Conservation (phyloP, 1,140 invertebrate genomes). For the Drosophila kohkoa region DNA sequence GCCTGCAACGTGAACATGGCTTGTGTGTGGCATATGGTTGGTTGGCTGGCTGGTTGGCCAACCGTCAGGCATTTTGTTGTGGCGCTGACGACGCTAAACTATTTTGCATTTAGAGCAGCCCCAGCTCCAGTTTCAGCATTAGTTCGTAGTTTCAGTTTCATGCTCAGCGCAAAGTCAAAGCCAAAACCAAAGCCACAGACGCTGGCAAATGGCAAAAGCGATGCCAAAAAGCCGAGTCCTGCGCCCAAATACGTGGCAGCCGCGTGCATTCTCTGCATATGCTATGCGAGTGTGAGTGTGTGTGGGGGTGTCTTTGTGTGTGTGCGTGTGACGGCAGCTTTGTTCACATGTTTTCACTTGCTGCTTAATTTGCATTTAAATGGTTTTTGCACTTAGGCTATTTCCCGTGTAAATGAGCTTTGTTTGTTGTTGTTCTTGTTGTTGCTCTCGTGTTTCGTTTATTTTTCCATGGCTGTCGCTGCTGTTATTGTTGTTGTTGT, state of each 20-base stretch:
- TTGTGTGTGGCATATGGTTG: neutral
- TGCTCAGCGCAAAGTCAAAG: constrained; percentile 29
- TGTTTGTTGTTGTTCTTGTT: constrained; percentile 51
- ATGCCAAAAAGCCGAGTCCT: constrained; percentile 24
- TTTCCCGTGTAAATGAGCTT: constrained; percentile 84
- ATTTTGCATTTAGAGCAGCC: constrained; percentile 77
- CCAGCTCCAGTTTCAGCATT: constrained; percentile 15
- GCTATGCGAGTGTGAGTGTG: constrained; percentile 5
- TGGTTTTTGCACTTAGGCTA: constrained; percentile 84
- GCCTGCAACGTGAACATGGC: neutral
- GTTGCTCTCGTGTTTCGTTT: constrained; percentile 8
- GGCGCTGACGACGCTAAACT: constrained; percentile 63
- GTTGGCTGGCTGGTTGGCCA: neutral
- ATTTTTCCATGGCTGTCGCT: neutral
- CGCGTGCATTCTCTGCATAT: constrained; percentile 46
- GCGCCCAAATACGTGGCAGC: constrained; percentile 38
- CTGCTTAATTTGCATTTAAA: constrained; percentile 84
- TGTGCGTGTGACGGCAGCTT: constrained; percentile 50
- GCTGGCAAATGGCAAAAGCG: constrained; percentile 10
- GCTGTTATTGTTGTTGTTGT: constrained; percentile 42
- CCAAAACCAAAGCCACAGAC: constrained; percentile 49
- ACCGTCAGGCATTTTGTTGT: constrained; percentile 64
- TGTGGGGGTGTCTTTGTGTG: constrained; percentile 1
- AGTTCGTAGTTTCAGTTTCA: neutral
- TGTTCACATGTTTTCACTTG: constrained; percentile 84